phyloP scores from a whole-genome alignment of 1,140 invertebrate species.

The Camponotus vicinus region DNA sequence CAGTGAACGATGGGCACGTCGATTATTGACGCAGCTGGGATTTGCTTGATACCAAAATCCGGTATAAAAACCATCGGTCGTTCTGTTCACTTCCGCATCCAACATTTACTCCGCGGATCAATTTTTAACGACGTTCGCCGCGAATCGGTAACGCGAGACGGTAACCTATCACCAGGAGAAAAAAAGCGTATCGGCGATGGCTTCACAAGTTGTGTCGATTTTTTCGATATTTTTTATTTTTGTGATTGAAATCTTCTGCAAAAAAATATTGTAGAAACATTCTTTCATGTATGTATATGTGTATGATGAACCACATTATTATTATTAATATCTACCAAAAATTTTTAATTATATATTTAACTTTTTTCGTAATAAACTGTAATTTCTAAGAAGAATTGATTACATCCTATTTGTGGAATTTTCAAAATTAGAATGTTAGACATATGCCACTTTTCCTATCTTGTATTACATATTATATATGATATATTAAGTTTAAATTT shows the following conservation, averaged over 20 bases:
- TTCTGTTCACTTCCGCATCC: slow-evolving; percentile 45
- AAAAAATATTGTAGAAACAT: neutral
- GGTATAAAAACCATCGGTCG: slow-evolving; percentile 29
- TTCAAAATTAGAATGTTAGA: neutral
- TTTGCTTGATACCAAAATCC: slow-evolving; percentile 56
- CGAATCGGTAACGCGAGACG: slow-evolving; percentile 34
- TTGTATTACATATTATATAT: neutral
- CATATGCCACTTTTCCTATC: neutral
- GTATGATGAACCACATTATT: neutral
- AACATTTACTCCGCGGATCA: slow-evolving; percentile 46
- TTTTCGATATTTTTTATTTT: slow-evolving; percentile 25
- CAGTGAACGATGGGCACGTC: slow-evolving; percentile 51
- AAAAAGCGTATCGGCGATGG: slow-evolving; percentile 4
- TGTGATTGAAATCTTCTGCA: neutral
- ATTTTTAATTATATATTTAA: neutral
- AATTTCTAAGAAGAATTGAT: slow-evolving; percentile 14
- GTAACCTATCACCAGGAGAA: neutral
- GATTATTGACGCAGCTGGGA: slow-evolving; percentile 60
- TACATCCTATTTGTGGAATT: neutral
- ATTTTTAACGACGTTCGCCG: slow-evolving; percentile 43
- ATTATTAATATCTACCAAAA: neutral
- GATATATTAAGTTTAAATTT: no score
- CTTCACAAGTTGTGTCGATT: neutral
- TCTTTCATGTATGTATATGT: neutral
- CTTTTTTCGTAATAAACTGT: neutral